Conservation (phyloP, 2,797 vertebrate species). For the Chrosomus eos region DNA sequence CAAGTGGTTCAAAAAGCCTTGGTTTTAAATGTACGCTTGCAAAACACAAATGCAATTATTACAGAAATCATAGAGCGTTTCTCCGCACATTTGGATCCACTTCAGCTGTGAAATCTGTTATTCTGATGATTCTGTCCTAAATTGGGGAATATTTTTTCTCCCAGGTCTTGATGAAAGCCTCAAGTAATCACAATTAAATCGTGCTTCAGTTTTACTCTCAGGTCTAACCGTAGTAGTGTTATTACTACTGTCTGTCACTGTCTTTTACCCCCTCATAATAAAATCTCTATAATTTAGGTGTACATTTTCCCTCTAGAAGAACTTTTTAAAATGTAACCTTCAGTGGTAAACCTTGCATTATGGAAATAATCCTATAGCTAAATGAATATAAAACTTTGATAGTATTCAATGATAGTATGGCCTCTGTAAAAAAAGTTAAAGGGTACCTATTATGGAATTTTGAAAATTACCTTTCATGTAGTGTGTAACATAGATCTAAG, state of each 20-base stretch:
- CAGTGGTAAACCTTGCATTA: not conserved
- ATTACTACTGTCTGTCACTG: constrained; percentile 24
- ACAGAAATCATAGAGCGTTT: constrained; percentile 42
- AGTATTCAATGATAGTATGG: not conserved
- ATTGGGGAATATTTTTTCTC: constrained; percentile 36
- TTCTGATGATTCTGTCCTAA: constrained; percentile 53
- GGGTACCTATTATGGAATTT: too few species aligned
- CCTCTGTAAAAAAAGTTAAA: too few species aligned
- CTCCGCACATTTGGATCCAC: constrained; percentile 44
- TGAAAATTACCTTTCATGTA: too few species aligned
- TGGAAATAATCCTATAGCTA: not conserved
- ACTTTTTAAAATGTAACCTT: not conserved
- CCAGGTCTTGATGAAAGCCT: constrained; percentile 41
- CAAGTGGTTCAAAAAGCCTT: constrained; percentile 30
- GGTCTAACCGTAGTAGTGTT: constrained; percentile 21
- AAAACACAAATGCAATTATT: constrained; percentile 54
- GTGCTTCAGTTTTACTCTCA: constrained; percentile 43
- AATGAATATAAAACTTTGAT: not conserved
- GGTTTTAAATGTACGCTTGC: constrained; percentile 29
- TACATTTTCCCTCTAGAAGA: not conserved
- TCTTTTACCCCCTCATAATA: constrained; percentile 10
- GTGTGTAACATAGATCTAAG: too few species aligned
- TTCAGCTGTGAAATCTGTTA: constrained; percentile 55
- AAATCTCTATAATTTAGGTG: constrained; percentile 2
- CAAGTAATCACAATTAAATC: constrained; percentile 54